Evolutionary conservation across 2,797 vertebrate species (phyloP), one percentile per base, ranked within the genome.

Genomic region (Huso huso): DNA sequence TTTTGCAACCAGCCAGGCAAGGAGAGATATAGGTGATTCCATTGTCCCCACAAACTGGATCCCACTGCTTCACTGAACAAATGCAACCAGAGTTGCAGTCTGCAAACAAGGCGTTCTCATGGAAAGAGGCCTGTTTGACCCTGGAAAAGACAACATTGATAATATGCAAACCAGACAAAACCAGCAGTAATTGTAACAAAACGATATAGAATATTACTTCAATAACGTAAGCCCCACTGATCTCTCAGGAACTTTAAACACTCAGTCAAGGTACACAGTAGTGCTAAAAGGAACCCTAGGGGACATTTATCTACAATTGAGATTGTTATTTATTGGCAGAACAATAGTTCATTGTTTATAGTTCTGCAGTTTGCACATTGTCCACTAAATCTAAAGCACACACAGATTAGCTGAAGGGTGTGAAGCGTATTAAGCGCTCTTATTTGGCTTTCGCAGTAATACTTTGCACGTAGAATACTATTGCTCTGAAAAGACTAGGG

Each of bases 1-100:
- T 80, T 50, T 70, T 87, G 79, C 96, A 98, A 55, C 95, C 96
- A 0, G 95, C 96, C 3, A 95, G 86, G 74, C 96, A 98, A 0
- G 96, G 88, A 0, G 95, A 95, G 57, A 86, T 51, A 0, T 97
- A 98, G 8, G 94, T 96, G 62, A 98, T 81, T 50, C 94, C 94
- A 1, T 96, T 86, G 59, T 89, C 90, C 6, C 94, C 95, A 6
- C 96, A 98, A 69, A 98, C 87, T 0, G 94, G 95, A 65, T 96
- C 94, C 95, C 95, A 97, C 55, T 90, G 85, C 0, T 74, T 82
- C 50, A 77, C 79, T n/a, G 93, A 92, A 71, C 95, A 98, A 1
- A 72, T 66, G 60, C 95, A 98, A 51, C 70, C 86, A 0, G 76
- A 78, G 74, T 97, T 97, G 81, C 96, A 98, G 68, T 90, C 84